Base-by-base conservation (phyloP, 2,113 vertebrate species). In the Leucoraja erinaceus region DNA sequence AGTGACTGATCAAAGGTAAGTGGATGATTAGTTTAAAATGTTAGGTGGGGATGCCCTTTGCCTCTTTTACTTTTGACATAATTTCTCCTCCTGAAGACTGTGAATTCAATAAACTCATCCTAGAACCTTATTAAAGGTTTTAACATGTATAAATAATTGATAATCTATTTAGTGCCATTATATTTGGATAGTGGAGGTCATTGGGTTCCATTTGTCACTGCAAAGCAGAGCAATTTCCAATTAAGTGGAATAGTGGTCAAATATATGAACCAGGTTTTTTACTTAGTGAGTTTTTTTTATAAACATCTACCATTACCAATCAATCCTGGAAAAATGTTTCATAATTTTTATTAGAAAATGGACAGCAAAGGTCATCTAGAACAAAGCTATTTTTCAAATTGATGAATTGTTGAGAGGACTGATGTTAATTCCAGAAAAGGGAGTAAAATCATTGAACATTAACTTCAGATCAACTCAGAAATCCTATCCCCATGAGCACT, bases 1-100 rank as follows among this genome's bases (percentile, higher is more conserved):
- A 88, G 59, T 88, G 59, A 88, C 83, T 63, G 83, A 88, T 63
- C 83, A 88, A 63, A 88, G 83, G 56, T 31, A 88, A 88, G 14
- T 63, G 83, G n/a, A 0, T 63, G 59, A 18, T n/a, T 86, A 28
- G 59, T 84, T 59, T 86, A 61, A 25, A 86, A 86, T 3, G 12
- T 88, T 88, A 61, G 83, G 83, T 88, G 28, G 28, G 18, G 83
- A 88, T 88, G 14, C 11, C 54, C 83, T 63, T 88, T 31, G 59
- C 28, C 28, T 86, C 28, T 31, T 63, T n/a, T 31, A 31, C 28
- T 86, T 63, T 14, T 63, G n/a, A 88, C n/a, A 88, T 31, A 31
- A 88, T 88, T 88, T 88, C n/a, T n/a, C 59, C 28, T 88, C 6
- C 59, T 18, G 63, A 25, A 63, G 59, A 88, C 5, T 12, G 11